Evolutionary conservation across 2,888 invertebrate genomes (phyloP), one percentile per base, ranked within the genome.

Genomic region (Agrochola macilenta): DNA sequence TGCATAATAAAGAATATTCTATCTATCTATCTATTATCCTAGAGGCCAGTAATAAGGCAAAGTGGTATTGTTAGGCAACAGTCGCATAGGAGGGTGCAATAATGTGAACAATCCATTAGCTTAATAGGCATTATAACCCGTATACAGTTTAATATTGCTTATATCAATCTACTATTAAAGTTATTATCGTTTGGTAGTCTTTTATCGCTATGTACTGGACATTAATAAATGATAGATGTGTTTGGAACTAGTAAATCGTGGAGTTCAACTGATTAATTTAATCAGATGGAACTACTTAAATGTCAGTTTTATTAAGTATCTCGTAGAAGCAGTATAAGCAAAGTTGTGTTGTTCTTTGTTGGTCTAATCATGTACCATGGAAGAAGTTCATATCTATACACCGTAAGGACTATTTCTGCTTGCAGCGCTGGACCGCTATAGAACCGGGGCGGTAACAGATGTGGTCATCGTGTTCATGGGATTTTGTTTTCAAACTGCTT

Each of bases 51-150:
- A 91, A 92, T 92, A 90, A 87, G 79, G 81, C 86, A 87, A 91
- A 93, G 93, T 93, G 92, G 88, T 89, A 89, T 88, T 87, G 90
- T 90, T 90, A 90, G 87, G 79, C 87, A 87, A 83, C 84, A 78
- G 85, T 87, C 85, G 85, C 81, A 83, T 86, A 86, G 87, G 88
- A 86, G 87, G 88, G 90, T 91, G 91, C 91, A 91, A 90, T 91
- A 88, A 88, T 82, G 89, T 89, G 89, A 90, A 91, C 89, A 87
- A 87, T 78, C 89, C 90, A 93, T 93, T 93, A 92, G 83, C 87
- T 82, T 91, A 92, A 93, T 93, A 85, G 88, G 84, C 91, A 90
- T 92, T 92, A 92, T 90, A 89, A 89, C 90, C 91, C 90, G 91
- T 91, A 91, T 91, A 89, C 83, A 86, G 83, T 85, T 81, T 87